Conservation (phyloP, 2,113 vertebrate species). For the Forbesichthys papilliferus region DNA sequence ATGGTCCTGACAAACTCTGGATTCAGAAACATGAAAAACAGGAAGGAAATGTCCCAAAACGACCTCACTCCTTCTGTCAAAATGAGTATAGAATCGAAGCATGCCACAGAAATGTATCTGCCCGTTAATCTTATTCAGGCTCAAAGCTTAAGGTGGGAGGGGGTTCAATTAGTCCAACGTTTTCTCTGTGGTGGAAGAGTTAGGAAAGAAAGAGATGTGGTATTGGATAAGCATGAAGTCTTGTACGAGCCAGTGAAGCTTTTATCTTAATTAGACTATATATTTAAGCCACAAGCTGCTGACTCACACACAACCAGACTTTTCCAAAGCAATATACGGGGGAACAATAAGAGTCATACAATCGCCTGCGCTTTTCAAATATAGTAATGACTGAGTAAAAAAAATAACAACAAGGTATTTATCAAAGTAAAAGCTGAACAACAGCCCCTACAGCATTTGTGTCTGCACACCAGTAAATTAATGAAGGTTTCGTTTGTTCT, state of each 20-base stretch:
- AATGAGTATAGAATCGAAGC: slow-evolving; percentile 60
- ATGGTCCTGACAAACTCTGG: slow-evolving; percentile 44
- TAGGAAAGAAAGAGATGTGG: slow-evolving; percentile 56
- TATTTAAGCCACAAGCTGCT: slow-evolving; percentile 73
- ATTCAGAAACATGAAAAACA: slow-evolving; percentile 67
- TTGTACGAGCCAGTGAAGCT: slow-evolving; percentile 79
- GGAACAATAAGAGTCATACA: slow-evolving; percentile 41
- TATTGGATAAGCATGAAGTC: slow-evolving; percentile 67
- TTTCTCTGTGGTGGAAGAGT: slow-evolving; percentile 54
- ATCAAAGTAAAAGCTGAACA: background rate
- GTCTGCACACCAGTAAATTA: slow-evolving; percentile 17
- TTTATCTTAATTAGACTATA: slow-evolving; percentile 87
- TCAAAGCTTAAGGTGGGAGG: slow-evolving; percentile 62
- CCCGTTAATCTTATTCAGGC: slow-evolving; percentile 79
- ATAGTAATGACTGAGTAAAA: background rate
- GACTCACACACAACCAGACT: slow-evolving; percentile 64
- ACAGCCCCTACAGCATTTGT: background rate
- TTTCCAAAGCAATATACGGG: slow-evolving; percentile 33
- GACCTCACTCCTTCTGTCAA: slow-evolving; percentile 48
- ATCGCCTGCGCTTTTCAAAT: slow-evolving; percentile 23
- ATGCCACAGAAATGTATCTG: slow-evolving; percentile 63
- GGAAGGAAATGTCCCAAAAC: slow-evolving; percentile 55
- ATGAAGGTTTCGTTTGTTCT: slow-evolving; percentile 11
- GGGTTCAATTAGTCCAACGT: slow-evolving; percentile 75
- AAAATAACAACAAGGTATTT: background rate